Conservation (phyloP, 2,888 invertebrate species). For the Diarsia brunnea region DNA sequence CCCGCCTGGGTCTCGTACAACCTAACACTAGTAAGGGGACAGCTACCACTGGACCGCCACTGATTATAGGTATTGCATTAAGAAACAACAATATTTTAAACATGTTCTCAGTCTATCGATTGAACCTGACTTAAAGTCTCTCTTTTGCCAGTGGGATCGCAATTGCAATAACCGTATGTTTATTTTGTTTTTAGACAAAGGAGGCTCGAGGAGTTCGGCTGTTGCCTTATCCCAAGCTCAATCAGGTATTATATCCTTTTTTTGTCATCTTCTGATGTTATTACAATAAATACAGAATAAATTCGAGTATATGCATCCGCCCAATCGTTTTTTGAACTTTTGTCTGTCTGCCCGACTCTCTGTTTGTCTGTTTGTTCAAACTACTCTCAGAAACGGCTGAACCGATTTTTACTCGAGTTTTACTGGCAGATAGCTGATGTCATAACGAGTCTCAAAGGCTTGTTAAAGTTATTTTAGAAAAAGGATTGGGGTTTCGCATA, state of each 20-base stretch:
- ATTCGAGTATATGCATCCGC: too few species aligned
- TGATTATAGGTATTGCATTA: not conserved
- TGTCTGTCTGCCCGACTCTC: too few species aligned
- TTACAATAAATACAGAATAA: not conserved
- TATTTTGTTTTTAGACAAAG: not conserved
- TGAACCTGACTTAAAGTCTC: not conserved
- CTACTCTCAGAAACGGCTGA: too few species aligned
- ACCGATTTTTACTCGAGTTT: too few species aligned
- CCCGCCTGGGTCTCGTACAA: not conserved
- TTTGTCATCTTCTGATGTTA: not conserved
- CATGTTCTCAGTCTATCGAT: not conserved
- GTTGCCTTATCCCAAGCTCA: not conserved
- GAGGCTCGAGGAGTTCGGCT: not conserved
- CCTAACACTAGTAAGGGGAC: not conserved
- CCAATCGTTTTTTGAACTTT: too few species aligned
- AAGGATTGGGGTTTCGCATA: too few species aligned
- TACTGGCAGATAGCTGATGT: too few species aligned
- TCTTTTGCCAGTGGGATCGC: not conserved
- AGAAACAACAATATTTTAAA: not conserved
- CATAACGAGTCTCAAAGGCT: too few species aligned
- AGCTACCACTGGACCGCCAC: not conserved
- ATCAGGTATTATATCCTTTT: conserved; percentile 1
- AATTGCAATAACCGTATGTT: not conserved
- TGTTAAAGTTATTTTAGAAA: too few species aligned
- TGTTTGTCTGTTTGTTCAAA: too few species aligned